Conservation (phyloP, 2,797 vertebrate genomes). For the Enteromius afrohamiltoni region DNA sequence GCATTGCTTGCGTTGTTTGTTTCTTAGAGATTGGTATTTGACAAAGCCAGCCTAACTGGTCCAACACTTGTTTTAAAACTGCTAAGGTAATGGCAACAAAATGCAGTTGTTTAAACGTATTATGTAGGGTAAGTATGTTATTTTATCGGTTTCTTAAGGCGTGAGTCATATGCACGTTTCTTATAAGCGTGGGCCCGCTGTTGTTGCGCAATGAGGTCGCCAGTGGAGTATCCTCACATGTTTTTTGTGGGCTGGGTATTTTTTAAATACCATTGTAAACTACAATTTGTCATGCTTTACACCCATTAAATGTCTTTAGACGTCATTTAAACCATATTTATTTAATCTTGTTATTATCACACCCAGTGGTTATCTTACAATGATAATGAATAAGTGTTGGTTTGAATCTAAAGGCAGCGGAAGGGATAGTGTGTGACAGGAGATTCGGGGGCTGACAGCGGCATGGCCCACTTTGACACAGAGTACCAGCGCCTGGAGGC, state of each 20-base stretch:
- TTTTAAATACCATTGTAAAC: conserved; percentile 1
- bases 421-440: conserved; percentile 52
- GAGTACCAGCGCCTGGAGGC: conserved; percentile 95
- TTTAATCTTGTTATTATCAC: not conserved
- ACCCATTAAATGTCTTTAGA: not conserved
- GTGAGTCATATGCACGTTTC: not conserved
- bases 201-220: not conserved
- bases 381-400: not conserved
- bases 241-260: conserved; percentile 15
- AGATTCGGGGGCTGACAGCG: conserved; percentile 65
- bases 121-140: not conserved
- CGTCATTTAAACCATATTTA: not conserved
- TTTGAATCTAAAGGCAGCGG: conserved; percentile 62
- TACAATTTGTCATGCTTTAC: not conserved
- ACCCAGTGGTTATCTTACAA: not conserved
- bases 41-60: not conserved
- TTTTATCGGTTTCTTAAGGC: not conserved
- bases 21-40: not conserved
- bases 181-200: not conserved
- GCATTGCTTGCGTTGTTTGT: not conserved
- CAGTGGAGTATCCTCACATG: not conserved
- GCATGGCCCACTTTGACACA: conserved; percentile 93
- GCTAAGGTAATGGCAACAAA: not conserved
- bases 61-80: not conserved
- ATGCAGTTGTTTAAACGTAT: not conserved